Evolutionary conservation across 35 echinoderm and acorn worm species (phyloP), one percentile per base, ranked within the genome.

Genomic region (Hemicentrotus pulcherrimus): DNA sequence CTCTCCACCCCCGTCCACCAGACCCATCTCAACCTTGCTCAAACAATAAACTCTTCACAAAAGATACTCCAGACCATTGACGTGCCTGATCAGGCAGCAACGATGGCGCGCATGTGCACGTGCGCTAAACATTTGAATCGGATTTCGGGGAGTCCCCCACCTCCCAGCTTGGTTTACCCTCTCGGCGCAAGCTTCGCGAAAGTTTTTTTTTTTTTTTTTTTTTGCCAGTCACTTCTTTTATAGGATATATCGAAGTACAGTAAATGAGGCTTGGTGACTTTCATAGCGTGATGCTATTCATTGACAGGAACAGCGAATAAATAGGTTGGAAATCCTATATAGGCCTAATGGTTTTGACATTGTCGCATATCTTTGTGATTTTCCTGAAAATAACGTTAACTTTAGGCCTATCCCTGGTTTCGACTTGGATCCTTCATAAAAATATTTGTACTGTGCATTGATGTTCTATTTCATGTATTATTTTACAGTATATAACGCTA

Each of bases 41-140:
- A 28, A n/a, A 78, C 65, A 78, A 70, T 70, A 70, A 78, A 78
- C 65, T 8, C 65, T 78, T 78, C 65, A 78, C 65, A 78, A 78
- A 78, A 78, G 65, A 78, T 15, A 78, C 28, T 78, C 65, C 65
- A 7, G 4, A n/a, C 65, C 28, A 78, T 78, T 78, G 65, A 78
- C 65, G 65, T 78, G 65, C 65, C 65, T 78, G 65, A n/a, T 78
- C 65, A 78, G 65, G 65, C 65, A 78, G 65, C 65, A 78, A 78
- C 65, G 65, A 78, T 78, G 65, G 65, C 65, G 65, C 65, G 65
- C 65, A 78, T 78, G 65, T 78, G 65, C 65, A 78, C 65, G 65
- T 78, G 65, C 7, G 65, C 22, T 28, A 78, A 78, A 78, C 22
- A 18, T 78, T 70, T 78, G 65, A 78, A 78, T 78, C 65, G 65